Conservation (phyloP, 2,888 invertebrate genomes). For the Glyphotaelius pellucidus region DNA sequence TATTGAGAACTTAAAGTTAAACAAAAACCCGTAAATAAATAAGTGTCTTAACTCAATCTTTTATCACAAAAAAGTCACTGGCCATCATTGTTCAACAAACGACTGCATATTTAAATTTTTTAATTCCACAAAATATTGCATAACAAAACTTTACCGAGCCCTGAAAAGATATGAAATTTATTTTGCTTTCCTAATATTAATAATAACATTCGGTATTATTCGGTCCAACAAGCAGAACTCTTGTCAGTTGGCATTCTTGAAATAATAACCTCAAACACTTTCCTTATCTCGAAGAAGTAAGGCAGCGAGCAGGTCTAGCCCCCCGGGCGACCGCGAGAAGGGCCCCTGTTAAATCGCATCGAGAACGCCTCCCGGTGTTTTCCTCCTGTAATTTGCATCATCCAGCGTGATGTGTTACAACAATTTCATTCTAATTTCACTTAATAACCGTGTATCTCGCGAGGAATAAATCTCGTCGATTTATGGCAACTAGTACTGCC, state of each 20-base stretch:
- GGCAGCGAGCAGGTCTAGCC: neutral
- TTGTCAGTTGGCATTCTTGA: neutral
- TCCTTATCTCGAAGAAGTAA: neutral
- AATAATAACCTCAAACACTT: neutral
- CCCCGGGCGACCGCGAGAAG: neutral
- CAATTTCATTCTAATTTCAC: slow-evolving; percentile 62
- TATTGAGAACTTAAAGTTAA: too few species aligned
- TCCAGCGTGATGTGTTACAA: slow-evolving; percentile 60
- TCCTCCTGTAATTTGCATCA: slow-evolving; percentile 59
- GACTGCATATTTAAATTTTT: too few species aligned
- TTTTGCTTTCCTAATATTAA: too few species aligned
- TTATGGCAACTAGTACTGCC: slow-evolving; percentile 50
- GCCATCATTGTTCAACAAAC: too few species aligned
- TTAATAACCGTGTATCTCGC: slow-evolving; percentile 60
- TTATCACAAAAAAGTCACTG: too few species aligned
- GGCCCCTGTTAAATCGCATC: neutral
- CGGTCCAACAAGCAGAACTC: neutral
- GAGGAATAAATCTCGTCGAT: slow-evolving; percentile 58
- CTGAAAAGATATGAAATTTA: too few species aligned
- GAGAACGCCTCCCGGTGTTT: slow-evolving; percentile 29
- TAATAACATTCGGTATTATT: neutral
- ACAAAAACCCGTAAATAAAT: too few species aligned
- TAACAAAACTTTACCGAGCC: too few species aligned
- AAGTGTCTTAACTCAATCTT: too few species aligned
- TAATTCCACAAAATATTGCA: too few species aligned